Conservation (phyloP, 2,888 invertebrate genomes). For the Acrocyrtus sp. region DNA sequence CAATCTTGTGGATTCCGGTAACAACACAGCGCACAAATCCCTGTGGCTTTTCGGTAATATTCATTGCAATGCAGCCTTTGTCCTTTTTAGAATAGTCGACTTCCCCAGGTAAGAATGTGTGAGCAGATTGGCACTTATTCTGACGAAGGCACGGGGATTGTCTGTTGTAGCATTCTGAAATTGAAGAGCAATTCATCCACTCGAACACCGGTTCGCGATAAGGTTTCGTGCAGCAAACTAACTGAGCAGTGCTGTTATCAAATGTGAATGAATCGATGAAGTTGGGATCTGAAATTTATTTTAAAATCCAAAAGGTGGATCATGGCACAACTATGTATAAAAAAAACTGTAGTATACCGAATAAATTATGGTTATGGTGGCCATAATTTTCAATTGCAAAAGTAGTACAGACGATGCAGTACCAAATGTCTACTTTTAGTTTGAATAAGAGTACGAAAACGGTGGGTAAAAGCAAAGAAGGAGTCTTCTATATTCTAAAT, state of each 20-base stretch:
- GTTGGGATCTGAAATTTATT: constrained; percentile 38
- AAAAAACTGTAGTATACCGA: no score
- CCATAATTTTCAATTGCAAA: no score
- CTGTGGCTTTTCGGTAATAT: constrained; percentile 43
- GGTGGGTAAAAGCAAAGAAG: no score
- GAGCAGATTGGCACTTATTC: constrained; percentile 50
- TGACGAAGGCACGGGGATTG: constrained; percentile 44
- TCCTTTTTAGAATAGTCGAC: constrained; percentile 30
- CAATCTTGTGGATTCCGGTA: constrained; percentile 51
- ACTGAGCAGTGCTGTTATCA: constrained; percentile 43
- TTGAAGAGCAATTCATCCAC: constrained; percentile 55
- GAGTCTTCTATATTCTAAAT: no score
- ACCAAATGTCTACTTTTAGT: no score
- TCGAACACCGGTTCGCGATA: constrained; percentile 49
- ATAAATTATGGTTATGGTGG: no score
- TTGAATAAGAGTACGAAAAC: no score
- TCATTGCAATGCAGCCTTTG: constrained; percentile 45
- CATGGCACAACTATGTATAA: no score
- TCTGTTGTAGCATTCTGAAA: constrained; percentile 49
- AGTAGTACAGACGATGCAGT: no score
- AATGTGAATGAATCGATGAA: constrained; percentile 51
- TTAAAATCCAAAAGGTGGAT: no score
- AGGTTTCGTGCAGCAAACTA: constrained; percentile 50
- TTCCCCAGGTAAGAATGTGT: constrained; percentile 26
- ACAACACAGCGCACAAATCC: constrained; percentile 54